Evolutionary conservation across 1,140 invertebrate genomes (phyloP), one percentile per base, ranked within the genome.

Genomic region (Dolichoris vasculosae): DNA sequence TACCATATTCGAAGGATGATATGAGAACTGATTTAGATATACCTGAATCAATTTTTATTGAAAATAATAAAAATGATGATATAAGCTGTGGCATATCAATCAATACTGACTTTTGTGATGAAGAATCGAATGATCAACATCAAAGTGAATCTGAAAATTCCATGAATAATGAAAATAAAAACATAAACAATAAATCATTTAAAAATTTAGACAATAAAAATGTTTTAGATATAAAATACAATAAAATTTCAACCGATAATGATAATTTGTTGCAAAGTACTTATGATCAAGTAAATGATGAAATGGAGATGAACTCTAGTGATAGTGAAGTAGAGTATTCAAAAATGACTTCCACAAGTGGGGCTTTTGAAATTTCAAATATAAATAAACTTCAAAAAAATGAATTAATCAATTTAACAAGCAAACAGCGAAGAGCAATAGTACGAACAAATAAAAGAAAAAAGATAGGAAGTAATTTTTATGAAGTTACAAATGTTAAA

Each of bases 401-500:
- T 82, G 46, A 92, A 91, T 93, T 91, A 67, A 96, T 95, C 88
- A 90, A 90, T 79, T 89, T 97, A 64, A 97, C 95, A 20, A 96
- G 96, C 82, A 98, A 97, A 93, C 94, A 97, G 89, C 95, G 95
- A 87, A 94, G 97, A 89, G 96, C 96, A 13, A 84, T 96, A 26
- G 96, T 98, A 87, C 94, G 97, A 82, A 94, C 95, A 32, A 94
- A 95, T 86, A 97, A 96, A 90, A 94, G 96, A 6, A 98, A 97
- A 91, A 98, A 98, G 90, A 96, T 97, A 87, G 98, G 98, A 85
- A 97, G 96, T 90, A 97, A 98, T 93, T 99, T 99, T 91, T 99
- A 99, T 92, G 96, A 98, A 94, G 95, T 97, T 43, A 95, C 96
- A 6, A 98, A 99, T 95, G 98, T 99, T 43, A 99, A 99, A 91